Base-by-base conservation (phyloP, 2,888 invertebrate genomes). In the Meghimatium bilineatum region DNA sequence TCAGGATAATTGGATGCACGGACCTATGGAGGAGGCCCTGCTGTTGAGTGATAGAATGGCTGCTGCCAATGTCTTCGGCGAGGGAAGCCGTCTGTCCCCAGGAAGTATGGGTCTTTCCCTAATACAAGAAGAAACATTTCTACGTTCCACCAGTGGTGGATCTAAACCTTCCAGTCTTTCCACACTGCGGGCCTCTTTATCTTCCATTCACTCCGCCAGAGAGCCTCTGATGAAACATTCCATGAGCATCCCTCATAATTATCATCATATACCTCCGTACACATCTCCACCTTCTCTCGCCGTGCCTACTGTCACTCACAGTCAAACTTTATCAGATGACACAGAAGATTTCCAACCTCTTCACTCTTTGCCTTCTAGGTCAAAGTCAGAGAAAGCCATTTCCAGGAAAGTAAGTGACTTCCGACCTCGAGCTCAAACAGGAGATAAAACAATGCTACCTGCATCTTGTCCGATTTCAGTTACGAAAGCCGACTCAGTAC, bases 281-380 rank as follows among this genome's bases (percentile, higher is more conserved):
- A 79, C 63, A 10, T 80, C 80, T 10, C 80, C 80, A 23, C 78
- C 83, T 20, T 75, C 36, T 36, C 71, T 83, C 10, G 60, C 26
- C 23, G 78, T 83, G 71, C 77, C 83, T 60, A 77, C 26, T 71
- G 71, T 69, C 38, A 38, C 85, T 1, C 87, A 87, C 83, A 88
- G 88, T 80, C 87, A 88, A 76, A 90, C 90, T 49, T 85, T 90
- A 56, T 88, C 90, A 26, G 80, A 84, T n/a, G 88, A 89, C n/a
- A 82, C 87, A 3, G 44, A 52, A 0, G 85, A 83, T 56, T 87
- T 85, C 69, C 87, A 78, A 36, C 85, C 86, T 36, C 86, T 83
- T 67, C 88, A 87, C 36, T 88, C 87, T 10, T 67, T 90, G 72
- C 89, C 89, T 0, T 49, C 79, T 6, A 80, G 86, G 49, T 83